phyloP scores from a whole-genome alignment of 2,113 vertebrate genomes.

The Forbesichthys papilliferus region DNA sequence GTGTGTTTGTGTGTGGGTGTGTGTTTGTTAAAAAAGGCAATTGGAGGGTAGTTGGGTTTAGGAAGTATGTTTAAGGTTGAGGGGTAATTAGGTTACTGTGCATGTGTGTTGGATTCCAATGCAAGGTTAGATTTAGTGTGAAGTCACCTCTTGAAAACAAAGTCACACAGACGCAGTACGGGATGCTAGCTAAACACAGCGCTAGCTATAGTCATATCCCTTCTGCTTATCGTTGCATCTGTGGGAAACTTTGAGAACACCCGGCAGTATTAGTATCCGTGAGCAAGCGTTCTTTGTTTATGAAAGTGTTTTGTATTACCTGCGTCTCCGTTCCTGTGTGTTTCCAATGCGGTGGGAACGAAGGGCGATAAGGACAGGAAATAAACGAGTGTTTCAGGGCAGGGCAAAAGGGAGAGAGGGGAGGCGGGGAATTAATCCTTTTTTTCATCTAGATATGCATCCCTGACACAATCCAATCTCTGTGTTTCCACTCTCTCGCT shows the following conservation, averaged over 20 bases:
- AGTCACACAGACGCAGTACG: neutral
- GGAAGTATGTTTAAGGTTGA: constrained; percentile 37
- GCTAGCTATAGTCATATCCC: neutral
- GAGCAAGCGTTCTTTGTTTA: constrained; percentile 2
- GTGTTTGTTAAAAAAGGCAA: neutral
- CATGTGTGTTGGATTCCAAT: neutral
- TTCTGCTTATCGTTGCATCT: neutral
- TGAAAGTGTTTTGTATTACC: constrained; percentile 1
- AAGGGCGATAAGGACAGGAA: constrained; percentile 31
- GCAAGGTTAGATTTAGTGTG: constrained; percentile 8
- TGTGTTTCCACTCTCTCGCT: constrained; percentile 11
- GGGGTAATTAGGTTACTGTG: constrained; percentile 28
- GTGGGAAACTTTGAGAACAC: neutral
- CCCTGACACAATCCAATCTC: constrained; percentile 8
- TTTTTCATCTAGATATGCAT: constrained; percentile 36
- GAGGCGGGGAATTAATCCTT: constrained; percentile 27
- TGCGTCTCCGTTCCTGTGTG: neutral
- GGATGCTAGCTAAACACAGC: neutral
- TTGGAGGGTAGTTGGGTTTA: neutral
- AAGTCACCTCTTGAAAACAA: constrained; percentile 10
- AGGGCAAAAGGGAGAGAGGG: constrained; percentile 2
- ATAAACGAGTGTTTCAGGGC: constrained; percentile 33
- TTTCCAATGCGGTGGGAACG: neutral
- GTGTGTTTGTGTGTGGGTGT: constrained; percentile 9
- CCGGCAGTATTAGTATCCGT: neutral